Percentiles rank a stretch among this genome's conserved stretches.
These are phyloP conservation scores for Rhinolophus sinicus DNA, from an alignment of 2,113 vertebrate genomes.

Conservation along the genomic window DNA sequence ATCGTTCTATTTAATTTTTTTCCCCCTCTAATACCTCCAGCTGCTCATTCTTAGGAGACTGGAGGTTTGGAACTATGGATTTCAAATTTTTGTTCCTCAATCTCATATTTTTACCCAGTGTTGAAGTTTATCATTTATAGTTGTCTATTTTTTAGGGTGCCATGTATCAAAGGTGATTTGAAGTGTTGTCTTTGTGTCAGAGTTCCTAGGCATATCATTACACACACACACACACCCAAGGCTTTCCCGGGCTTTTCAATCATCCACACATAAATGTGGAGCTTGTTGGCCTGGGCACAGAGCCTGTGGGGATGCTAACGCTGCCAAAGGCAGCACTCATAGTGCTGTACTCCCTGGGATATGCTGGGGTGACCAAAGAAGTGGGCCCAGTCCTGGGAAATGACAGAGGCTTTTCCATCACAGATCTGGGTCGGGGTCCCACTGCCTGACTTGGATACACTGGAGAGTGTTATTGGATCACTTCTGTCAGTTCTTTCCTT, in stretches of 20 bases:
- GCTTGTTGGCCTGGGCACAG: neutral
- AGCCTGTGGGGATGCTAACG: neutral
- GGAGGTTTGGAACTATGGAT: neutral
- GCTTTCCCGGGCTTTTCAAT: neutral
- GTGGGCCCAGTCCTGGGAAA: neutral
- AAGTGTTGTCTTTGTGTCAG: neutral
- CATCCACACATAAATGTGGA: fast-evolving
- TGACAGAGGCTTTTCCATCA: neutral
- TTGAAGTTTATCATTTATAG: neutral
- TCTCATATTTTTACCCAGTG: neutral
- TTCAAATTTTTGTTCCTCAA: neutral
- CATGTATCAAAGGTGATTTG: neutral
- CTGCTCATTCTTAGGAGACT: neutral
- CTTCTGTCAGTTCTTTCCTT: neutral
- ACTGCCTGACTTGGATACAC: neutral
- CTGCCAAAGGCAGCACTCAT: neutral
- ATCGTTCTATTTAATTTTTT: neutral
- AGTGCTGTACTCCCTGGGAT: neutral
- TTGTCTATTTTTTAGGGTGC: neutral
- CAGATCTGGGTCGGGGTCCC: too few species aligned
- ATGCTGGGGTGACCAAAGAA: neutral
- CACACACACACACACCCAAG: neutral
- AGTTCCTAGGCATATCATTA: neutral
- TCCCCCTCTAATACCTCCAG: neutral
- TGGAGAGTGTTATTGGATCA: too few species aligned